phyloP scores from a whole-genome alignment of 2,888 invertebrate genomes.

The Brachyptera risi region DNA sequence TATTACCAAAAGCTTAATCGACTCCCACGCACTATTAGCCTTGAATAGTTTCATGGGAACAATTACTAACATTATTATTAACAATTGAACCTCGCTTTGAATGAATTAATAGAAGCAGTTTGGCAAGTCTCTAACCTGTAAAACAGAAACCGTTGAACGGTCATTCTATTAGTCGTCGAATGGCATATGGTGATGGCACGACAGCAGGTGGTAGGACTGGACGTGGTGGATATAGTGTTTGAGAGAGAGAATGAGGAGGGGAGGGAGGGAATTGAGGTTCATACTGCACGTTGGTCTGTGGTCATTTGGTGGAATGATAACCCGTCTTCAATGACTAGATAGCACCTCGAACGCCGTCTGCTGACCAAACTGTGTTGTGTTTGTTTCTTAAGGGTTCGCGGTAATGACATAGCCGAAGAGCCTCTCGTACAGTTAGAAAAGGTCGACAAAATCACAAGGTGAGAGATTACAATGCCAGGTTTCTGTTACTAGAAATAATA shows the following conservation, averaged over 20 bases:
- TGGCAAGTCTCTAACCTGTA: too few relatives aligned
- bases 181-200: neutral
- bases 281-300: slow-evolving; percentile 2
- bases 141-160: too few relatives aligned
- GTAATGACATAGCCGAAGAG: slow-evolving; percentile 2
- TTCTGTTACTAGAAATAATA: too few relatives aligned
- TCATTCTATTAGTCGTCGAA: too few relatives aligned
- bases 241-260: neutral
- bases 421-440: slow-evolving; percentile 1
- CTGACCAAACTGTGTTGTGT: slow-evolving; percentile 9
- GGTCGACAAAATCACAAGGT: slow-evolving; percentile 2
- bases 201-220: neutral
- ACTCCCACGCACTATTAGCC: too few relatives aligned
- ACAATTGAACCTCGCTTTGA: too few relatives aligned
- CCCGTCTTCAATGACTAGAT: too few relatives aligned
- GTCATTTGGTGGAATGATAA: neutral
- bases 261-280: neutral
- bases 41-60: too few relatives aligned
- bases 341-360: too few relatives aligned
- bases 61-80: too few relatives aligned
- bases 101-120: too few relatives aligned
- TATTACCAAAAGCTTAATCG: too few relatives aligned
- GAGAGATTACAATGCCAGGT: slow-evolving; percentile 5
- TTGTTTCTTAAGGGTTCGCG: slow-evolving; percentile 10
- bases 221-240: neutral